Conservation (phyloP, 2,888 invertebrate species). For the Aporophyla nigra region DNA sequence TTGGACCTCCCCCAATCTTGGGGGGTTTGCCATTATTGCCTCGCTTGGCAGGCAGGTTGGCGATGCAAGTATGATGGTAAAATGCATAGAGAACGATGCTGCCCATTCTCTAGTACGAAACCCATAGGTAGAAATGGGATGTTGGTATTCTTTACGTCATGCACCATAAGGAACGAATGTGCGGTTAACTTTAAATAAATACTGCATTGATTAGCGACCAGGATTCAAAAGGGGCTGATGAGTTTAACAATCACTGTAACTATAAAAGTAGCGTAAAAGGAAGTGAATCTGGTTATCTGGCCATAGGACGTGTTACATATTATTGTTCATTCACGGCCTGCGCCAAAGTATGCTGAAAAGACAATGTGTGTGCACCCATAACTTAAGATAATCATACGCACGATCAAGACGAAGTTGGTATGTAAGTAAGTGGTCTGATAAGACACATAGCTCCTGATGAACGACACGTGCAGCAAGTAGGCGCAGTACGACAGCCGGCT, state of each 20-base stretch:
- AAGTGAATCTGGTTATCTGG: not conserved
- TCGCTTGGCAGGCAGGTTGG: too few species aligned
- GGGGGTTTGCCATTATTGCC: too few species aligned
- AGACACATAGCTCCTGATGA: not conserved
- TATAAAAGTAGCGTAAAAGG: not conserved
- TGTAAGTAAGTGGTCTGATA: not conserved
- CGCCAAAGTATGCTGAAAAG: not conserved
- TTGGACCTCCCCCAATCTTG: too few species aligned
- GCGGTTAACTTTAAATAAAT: too few species aligned
- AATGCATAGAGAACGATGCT: too few species aligned
- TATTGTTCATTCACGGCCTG: not conserved
- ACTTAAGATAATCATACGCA: not conserved
- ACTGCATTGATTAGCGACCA: too few species aligned
- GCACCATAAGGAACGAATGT: too few species aligned
- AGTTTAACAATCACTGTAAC: not conserved
- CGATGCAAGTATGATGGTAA: too few species aligned
- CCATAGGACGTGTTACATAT: not conserved
- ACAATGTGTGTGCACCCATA: not conserved
- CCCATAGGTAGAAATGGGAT: too few species aligned
- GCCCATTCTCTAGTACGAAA: too few species aligned
- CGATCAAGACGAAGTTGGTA: not conserved
- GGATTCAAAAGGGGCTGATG: not conserved
- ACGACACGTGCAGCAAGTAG: not conserved
- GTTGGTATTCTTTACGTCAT: too few species aligned
- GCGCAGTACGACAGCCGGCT: conserved; percentile 1